Conservation (phyloP, 2,797 vertebrate genomes). For the Smutsia gigantea region DNA sequence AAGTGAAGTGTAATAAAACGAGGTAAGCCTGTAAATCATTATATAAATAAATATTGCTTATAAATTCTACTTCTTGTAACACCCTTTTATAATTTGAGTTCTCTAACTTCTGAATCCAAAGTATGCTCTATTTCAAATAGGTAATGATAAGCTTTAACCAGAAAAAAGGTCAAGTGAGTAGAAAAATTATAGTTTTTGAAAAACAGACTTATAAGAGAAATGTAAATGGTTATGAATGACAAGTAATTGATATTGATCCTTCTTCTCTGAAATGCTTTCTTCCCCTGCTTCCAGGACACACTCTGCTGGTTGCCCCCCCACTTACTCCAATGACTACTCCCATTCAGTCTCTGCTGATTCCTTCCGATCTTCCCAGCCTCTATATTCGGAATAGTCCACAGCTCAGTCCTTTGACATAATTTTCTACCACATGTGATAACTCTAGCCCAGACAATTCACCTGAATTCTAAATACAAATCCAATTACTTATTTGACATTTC, state of each 20-base stretch:
- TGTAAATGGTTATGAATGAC: background rate
- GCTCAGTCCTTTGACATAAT: background rate
- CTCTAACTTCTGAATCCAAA: background rate
- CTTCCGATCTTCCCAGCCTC: background rate
- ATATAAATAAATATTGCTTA: background rate
- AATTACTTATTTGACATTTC: background rate
- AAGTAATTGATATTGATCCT: background rate
- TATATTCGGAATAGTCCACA: background rate
- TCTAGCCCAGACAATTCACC: background rate
- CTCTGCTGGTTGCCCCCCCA: background rate
- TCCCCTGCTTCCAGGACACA: background rate
- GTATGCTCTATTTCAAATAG: slow-evolving; percentile 1
- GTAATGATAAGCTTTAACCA: background rate
- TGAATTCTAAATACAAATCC: background rate
- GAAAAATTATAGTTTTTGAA: background rate
- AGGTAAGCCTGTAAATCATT: background rate
- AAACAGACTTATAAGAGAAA: background rate
- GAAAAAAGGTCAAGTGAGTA: background rate
- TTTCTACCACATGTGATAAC: background rate
- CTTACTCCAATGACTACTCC: background rate
- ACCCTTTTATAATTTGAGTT: background rate
- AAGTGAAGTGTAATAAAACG: too few species aligned
- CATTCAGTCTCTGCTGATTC: background rate
- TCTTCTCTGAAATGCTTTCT: background rate
- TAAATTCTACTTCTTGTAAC: background rate